Base-by-base conservation (phyloP, 1,140 invertebrate genomes). In the Megalonaias nervosa region DNA sequence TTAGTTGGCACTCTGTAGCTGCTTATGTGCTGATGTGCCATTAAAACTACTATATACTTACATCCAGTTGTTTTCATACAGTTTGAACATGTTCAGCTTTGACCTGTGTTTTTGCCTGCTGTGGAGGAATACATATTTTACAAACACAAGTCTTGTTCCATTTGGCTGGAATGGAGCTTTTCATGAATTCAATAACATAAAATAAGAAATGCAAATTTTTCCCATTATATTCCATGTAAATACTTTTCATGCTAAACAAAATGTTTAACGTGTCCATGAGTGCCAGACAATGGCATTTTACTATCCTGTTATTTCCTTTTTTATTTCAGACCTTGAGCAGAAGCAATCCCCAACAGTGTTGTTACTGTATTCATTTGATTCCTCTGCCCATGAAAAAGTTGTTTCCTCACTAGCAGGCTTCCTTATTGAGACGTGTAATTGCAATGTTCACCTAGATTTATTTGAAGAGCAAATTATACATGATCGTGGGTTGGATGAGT, bases 361-460 rank as follows among this genome's bases (percentile, higher is more conserved):
- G 55, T 21, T 89, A 15, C 77, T 89, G 23, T 88, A 89, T 73
- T 84, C 88, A 12, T 85, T 80, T 74, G 88, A 89, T 72, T 89
- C 86, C 77, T 55, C 82, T 21, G 82, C 87, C 23, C 88, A 89
- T 76, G 84, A 88, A 69, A 85, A 84, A 62, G 87, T 88, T 21
- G 85, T 88, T 17, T 82, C 82, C 48, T 77, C 87, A 12, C 71
- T 89, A 55, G 86, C 86, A 17, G 84, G 84, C 1, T 86, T 85
- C 62, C 83, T 89, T 17, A 89, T 87, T 69, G 86, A 89, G 74
- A 82, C 80, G n/a, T 89, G 86, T 69, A 83, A 85, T 38, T 86
- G 85, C 67, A 87, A 86, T 62, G 86, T 89, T 14, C 84, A 85
- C 58, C 67, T 89, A 31, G 88, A 89, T 61, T 75, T 88, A 19